A percentile compares a stretch with the other conserved stretches of the same genome.
phyloP scores from a whole-genome alignment of 2,888 invertebrate genomes.

The Sesia apiformis region DNA sequence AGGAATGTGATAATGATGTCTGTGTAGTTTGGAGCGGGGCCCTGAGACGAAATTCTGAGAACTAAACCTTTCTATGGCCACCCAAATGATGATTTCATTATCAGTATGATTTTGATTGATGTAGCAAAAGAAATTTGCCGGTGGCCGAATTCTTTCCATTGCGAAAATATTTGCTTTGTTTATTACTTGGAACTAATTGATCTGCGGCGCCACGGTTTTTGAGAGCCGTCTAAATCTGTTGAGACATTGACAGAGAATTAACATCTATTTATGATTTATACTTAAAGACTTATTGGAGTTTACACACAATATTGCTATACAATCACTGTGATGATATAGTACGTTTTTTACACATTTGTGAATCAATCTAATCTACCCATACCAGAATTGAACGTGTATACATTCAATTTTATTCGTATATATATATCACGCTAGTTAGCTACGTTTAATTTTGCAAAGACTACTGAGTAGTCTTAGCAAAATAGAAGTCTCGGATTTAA shows the following conservation, averaged over 20 bases:
- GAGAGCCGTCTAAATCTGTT: constrained; percentile 11
- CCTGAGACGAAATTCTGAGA: constrained; percentile 51
- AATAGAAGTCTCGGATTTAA: too few relatives aligned
- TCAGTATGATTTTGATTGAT: constrained; percentile 75
- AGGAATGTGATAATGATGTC: constrained; percentile 69
- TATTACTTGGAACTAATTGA: constrained; percentile 71
- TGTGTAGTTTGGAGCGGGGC: constrained; percentile 32
- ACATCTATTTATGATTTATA: too few relatives aligned
- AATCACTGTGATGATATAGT: too few relatives aligned
- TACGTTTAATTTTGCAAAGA: too few relatives aligned
- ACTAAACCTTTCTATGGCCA: constrained; percentile 65
- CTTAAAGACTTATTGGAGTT: too few relatives aligned
- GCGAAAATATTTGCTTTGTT: constrained; percentile 61
- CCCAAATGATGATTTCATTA: constrained; percentile 75
- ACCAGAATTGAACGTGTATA: too few relatives aligned
- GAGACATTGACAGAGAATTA: background rate
- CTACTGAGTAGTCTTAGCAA: too few relatives aligned
- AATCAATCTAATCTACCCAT: too few relatives aligned
- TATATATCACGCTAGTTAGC: too few relatives aligned
- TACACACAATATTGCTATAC: too few relatives aligned
- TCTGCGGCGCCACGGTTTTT: constrained; percentile 68
- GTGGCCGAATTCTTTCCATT: constrained; percentile 64
- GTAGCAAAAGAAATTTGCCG: constrained; percentile 62
- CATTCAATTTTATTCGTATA: too few relatives aligned
- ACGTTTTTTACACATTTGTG: too few relatives aligned